Percentiles rank a stretch among this genome's conserved stretches.
Evolutionary conservation across 1,140 invertebrate genomes (phyloP).

Genomic region (Limonius californicus): DNA sequence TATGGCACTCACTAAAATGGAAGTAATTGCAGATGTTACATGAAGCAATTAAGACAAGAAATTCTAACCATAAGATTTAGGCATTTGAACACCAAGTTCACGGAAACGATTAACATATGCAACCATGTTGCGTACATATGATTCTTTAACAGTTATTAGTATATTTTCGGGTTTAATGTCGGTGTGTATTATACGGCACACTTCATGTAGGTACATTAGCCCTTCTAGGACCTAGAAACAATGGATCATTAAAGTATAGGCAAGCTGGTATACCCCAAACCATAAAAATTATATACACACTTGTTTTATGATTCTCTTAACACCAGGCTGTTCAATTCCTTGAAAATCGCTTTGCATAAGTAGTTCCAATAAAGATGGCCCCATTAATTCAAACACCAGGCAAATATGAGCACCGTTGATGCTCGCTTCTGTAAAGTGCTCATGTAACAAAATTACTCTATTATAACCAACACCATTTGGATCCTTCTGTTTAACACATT

Average conservation of each 20-base stretch:
- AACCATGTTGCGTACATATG: slow-evolving; percentile 83
- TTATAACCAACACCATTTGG: slow-evolving; percentile 82
- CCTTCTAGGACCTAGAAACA: slow-evolving; percentile 77
- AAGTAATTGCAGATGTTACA: neutral
- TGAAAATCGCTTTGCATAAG: slow-evolving; percentile 97
- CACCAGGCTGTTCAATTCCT: slow-evolving; percentile 92
- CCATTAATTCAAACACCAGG: slow-evolving; percentile 98
- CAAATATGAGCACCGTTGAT: slow-evolving; percentile 94
- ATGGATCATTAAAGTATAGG: neutral
- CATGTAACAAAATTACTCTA: slow-evolving; percentile 92
- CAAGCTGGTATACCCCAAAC: too few relatives aligned
- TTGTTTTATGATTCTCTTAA: slow-evolving; percentile 92
- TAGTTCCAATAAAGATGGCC: slow-evolving; percentile 94
- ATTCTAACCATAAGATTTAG: slow-evolving; percentile 73
- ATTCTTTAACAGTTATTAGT: slow-evolving; percentile 81
- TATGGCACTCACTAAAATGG: slow-evolving; percentile 13
- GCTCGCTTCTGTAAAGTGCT: slow-evolving; percentile 96
- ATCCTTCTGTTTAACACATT: slow-evolving; percentile 87
- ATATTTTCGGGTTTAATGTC: slow-evolving; percentile 99
- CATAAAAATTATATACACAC: slow-evolving; percentile 59
- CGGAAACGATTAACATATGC: slow-evolving; percentile 42
- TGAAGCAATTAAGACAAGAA: neutral
- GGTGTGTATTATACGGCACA: slow-evolving; percentile 98
- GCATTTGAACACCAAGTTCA: slow-evolving; percentile 77
- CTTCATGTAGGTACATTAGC: slow-evolving; percentile 92